A percentile compares a stretch with the other conserved stretches of the same genome.
These are phyloP conservation scores for Oscheius sp. DNA, from an alignment of 2,888 invertebrate genomes.

Conservation along the genomic window DNA sequence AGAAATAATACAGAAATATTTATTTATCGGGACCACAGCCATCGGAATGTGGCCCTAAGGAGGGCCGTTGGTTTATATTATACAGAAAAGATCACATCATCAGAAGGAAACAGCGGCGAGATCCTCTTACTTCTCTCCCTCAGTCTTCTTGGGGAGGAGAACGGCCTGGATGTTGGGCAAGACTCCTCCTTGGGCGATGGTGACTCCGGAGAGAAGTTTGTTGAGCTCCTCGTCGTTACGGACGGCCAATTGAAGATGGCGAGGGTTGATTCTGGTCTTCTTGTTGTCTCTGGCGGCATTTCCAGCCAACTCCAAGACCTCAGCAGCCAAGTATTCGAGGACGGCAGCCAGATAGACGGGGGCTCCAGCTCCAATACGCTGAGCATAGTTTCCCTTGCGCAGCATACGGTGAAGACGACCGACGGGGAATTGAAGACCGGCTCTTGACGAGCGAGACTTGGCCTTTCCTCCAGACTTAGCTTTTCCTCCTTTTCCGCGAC, in stretches of 20 bases:
- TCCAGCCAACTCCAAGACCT: slow-evolving; percentile 30
- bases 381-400: slow-evolving; percentile 44
- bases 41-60: slow-evolving; percentile 28
- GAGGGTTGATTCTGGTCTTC: slow-evolving; percentile 73
- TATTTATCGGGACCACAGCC: too few species aligned
- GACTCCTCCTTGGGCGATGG: slow-evolving; percentile 86
- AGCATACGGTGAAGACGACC: slow-evolving; percentile 68
- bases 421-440: slow-evolving; percentile 69
- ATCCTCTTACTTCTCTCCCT: too few species aligned
- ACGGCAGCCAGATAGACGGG: slow-evolving; percentile 19
- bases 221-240: slow-evolving; percentile 69
- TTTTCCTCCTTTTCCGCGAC: slow-evolving; percentile 75
- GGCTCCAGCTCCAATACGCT: slow-evolving; percentile 22
- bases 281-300: slow-evolving; percentile 74
- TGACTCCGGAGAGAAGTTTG: slow-evolving; percentile 76
- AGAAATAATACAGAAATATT: not conserved
- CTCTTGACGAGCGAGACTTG: slow-evolving; percentile 66
- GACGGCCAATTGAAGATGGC: slow-evolving; percentile 66
- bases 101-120: too few species aligned
- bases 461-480: slow-evolving; percentile 59
- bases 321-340: slow-evolving; percentile 18
- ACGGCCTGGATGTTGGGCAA: slow-evolving; percentile 72
- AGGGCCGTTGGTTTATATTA: slow-evolving; percentile 29
- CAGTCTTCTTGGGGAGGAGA: slow-evolving; percentile 69
- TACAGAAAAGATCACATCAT: too few species aligned